A percentile compares a stretch with the other conserved stretches of the same genome.
These are phyloP conservation scores for Eubasilissa regina DNA, from an alignment of 1,140 invertebrate species.

Conservation along the genomic window DNA sequence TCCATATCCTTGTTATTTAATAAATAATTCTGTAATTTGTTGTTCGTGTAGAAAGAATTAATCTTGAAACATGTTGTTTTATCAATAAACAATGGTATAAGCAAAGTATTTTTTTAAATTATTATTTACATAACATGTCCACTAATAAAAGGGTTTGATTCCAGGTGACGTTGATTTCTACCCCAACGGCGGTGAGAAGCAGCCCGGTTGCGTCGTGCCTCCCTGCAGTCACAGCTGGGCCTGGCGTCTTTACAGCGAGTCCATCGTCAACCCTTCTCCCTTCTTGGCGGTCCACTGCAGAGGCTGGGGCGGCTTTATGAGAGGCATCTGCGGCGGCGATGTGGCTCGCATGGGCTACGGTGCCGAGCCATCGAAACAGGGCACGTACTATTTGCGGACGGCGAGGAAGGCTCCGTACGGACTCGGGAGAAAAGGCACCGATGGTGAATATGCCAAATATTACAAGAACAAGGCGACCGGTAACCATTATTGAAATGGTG, in stretches of 20 bases:
- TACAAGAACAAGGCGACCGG: too few species aligned
- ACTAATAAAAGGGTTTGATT: too few species aligned
- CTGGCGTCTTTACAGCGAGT: constrained; percentile 77
- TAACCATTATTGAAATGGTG: too few species aligned
- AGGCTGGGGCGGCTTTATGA: constrained; percentile 63
- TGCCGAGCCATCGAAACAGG: constrained; percentile 54
- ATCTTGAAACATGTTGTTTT: too few species aligned
- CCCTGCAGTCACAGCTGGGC: constrained; percentile 78
- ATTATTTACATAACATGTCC: too few species aligned
- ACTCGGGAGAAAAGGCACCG: constrained; percentile 48
- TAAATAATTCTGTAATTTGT: too few species aligned
- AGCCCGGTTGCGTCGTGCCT: constrained; percentile 72
- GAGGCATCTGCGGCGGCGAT: constrained; percentile 58
- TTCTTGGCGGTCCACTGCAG: constrained; percentile 64
- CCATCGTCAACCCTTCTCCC: constrained; percentile 64
- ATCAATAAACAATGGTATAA: too few species aligned
- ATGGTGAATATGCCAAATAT: too few species aligned
- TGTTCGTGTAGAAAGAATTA: too few species aligned
- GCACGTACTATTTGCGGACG: constrained; percentile 65
- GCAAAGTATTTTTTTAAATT: too few species aligned
- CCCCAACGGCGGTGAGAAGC: constrained; percentile 79
- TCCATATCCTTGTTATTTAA: too few species aligned
- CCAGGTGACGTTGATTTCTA: constrained; percentile 84
- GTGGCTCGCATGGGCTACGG: constrained; percentile 63
- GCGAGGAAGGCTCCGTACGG: constrained; percentile 62